Evolutionary conservation across 2,113 vertebrate species (phyloP), one percentile per base, ranked within the genome.

Genomic region (Cochlearius cochlearius): DNA sequence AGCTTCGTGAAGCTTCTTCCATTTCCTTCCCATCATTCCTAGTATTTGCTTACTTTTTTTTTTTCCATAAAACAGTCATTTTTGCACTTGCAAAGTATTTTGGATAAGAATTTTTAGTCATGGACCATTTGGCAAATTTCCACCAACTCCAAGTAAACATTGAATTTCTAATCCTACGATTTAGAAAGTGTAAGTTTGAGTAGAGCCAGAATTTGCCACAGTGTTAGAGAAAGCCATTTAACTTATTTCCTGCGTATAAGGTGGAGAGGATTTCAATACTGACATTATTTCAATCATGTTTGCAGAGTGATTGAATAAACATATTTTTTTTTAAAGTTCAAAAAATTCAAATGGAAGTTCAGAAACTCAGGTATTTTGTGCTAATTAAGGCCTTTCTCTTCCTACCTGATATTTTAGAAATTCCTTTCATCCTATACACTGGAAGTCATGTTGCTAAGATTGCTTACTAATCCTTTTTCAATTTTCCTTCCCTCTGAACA

Each of bases 241-340:
- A 69, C 47, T 68, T 76, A 68, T 50, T 88, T 86, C 49, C 72
- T 86, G 30, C 25, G 68, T 36, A 38, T 17, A 80, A 43, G 17
- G 36, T 21, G 23, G 30, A 49, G 12, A 86, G 32, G 88, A 86
- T 64, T 68, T 69, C 72, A 86, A 64, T 27, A 47, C 41, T 69
- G n/a, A 49, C 39, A 26, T 63, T 75, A 85, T 64, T 66, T 92
- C 55, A 90, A 49, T 29, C 38, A 55, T 1, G 1, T 72, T 59
- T 83, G 32, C 53, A 80, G 43, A 86, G 5, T 75, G 47, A 85
- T 4, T 72, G 38, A 78, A 85, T 45, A 88, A 85, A 50, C 6
- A 2, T 0, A 2, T 43, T 3, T 20, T 38, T 64, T 50, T 47
- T 32, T 38, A 1, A 43, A 84, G 11, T 16, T n/a, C 4, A 21